Base-by-base conservation (phyloP, 2,113 vertebrate species). In the Acrocephalus arundinaceus region DNA sequence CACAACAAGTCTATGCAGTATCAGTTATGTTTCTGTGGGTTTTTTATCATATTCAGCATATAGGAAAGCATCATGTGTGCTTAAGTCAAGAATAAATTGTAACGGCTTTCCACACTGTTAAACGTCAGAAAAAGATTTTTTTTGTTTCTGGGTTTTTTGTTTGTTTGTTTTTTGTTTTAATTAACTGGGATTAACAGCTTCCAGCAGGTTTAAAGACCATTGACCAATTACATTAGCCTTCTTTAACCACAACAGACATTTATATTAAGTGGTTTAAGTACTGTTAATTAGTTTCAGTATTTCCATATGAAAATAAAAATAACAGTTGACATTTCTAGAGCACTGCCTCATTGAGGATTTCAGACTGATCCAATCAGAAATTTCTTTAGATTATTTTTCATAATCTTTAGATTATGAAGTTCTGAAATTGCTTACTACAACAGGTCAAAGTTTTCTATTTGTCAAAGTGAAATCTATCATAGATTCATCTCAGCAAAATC, bases 221-320 rank as follows among this genome's bases (percentile, higher is more conserved):
- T 94, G 59, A 92, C 46, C 70, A 94, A 90, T 96, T 95, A 89
- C 13, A 79, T 84, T 79, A 58, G 21, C 93, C 97, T 97, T 91
- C 82, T 97, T 97, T 96, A 94, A 91, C 67, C 59, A 87, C 39
- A 93, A 74, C 22, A 86, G 61, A 46, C 77, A 83, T 83, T 97
- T 84, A 73, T 65, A 90, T 82, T 71, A 87, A 96, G 63, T 49
- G 62, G 58, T 61, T 95, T 94, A 91, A 85, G 24, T 90, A 77
- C 51, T 83, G 15, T 92, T 97, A 96, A 96, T 93, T 92, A 89
- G 65, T 72, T 35, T 55, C 71, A 58, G 17, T 11, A 70, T 92
- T 96, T 91, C 27, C 20, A 37, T 66, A 62, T 19, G 35, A 90
- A 89, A 88, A 82, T 52, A 87, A 93, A 95, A 93, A 88, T 35